Conservation (phyloP, 2,888 invertebrate species). For the Harpagoxenus sublaevis region DNA sequence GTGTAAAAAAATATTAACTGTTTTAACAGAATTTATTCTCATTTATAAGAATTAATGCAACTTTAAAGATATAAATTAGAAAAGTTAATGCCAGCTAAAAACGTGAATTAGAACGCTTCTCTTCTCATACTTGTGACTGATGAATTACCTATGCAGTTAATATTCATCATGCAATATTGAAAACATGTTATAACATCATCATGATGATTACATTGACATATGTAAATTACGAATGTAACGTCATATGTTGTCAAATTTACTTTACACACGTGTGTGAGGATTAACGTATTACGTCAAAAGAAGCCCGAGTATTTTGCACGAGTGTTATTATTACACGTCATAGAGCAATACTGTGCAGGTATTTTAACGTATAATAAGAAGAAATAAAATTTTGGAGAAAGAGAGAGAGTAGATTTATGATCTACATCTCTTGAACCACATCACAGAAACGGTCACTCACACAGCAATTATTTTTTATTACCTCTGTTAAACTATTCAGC, state of each 20-base stretch:
- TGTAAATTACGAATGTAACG: background rate
- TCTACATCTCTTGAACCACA: constrained; percentile 8
- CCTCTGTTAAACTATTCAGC: constrained; percentile 49
- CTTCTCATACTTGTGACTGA: background rate
- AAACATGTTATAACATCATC: background rate
- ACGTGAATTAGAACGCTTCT: background rate
- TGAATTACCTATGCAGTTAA: background rate
- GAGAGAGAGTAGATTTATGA: background rate
- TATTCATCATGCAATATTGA: background rate
- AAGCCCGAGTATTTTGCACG: background rate
- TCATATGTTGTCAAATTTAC: background rate
- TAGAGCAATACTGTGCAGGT: background rate
- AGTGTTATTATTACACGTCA: constrained; percentile 2
- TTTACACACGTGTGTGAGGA: background rate
- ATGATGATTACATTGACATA: background rate
- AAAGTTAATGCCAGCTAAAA: background rate
- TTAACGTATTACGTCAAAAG: background rate
- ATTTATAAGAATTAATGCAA: background rate
- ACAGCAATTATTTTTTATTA: constrained; percentile 56
- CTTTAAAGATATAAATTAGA: background rate
- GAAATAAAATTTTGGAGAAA: constrained; percentile 24
- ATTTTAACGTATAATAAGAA: background rate
- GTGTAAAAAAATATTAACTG: background rate
- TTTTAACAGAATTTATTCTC: background rate
- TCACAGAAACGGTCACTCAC: constrained; percentile 39